Evolutionary conservation across 2,888 invertebrate genomes (phyloP), one percentile per base, ranked within the genome.

Genomic region (Cactoblastis cactorum): DNA sequence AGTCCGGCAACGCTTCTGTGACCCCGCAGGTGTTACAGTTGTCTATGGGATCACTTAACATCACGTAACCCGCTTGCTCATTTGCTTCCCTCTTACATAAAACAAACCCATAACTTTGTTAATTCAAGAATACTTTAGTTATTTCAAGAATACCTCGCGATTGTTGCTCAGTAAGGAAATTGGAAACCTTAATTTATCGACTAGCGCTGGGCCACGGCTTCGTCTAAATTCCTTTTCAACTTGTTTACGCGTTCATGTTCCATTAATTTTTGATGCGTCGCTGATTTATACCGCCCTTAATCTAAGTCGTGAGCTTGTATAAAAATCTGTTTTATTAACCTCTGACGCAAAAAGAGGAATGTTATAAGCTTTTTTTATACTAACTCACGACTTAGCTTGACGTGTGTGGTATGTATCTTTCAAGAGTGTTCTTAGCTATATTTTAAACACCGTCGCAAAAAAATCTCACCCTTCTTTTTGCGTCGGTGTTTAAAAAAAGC

Each of bases 171-270:
- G 22, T 22, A 22, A 12, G 39, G 19, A 41, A 41, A 22, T 41
- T n/a, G 39, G n/a, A 17, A 41, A 41, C 39, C 39, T 41, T 41
- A 41, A 41, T 41, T 22, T 22, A 41, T 22, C 22, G 19, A 19
- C 39, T 41, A 41, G 39, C 39, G 22, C 6, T 41, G 22, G 22
- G 12, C 39, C 39, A 19, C 12, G 39, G 39, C 39, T 41, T 22
- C 39, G n/a, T 22, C 12, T 17, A 41, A 41, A 41, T 41, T 41
- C 22, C 39, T 41, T 41, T 14, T 22, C 8, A 22, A 41, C n/a
- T 41, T 41, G 39, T 41, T 41, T 12, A 22, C 22, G 39, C 22
- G 14, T 41, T 41, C 22, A 41, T 41, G 19, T 41, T 12, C 12
- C 39, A 41, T 41, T 22, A 41, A 41, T 39, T 18, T 41, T 39